These are phyloP conservation scores for Calephelis perditalis DNA, from an alignment of 2,888 invertebrate genomes.

Conservation along the genomic window DNA sequence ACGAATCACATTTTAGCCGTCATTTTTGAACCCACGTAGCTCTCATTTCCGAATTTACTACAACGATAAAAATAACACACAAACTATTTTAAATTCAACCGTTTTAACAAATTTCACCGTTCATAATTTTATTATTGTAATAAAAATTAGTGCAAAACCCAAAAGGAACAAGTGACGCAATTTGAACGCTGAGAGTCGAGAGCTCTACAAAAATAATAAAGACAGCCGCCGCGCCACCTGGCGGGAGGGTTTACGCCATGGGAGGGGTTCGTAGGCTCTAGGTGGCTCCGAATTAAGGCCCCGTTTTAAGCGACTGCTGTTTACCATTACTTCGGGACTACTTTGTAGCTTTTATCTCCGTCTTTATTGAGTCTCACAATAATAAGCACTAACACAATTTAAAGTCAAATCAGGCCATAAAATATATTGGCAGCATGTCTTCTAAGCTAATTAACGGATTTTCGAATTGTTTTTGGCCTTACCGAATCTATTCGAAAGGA, in stretches of 20 bases:
- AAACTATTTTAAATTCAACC: too few species aligned
- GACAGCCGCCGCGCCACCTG: conserved; percentile 39
- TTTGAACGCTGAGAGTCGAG: conserved; percentile 3
- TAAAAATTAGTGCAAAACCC: background rate
- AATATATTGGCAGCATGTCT: too few species aligned
- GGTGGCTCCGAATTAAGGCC: conserved; percentile 34
- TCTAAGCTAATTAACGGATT: too few species aligned
- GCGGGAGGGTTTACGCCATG: conserved; percentile 45
- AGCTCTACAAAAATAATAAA: conserved; percentile 64
- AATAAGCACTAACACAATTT: background rate
- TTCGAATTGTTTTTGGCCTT: too few species aligned
- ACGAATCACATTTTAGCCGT: too few species aligned
- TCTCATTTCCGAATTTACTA: too few species aligned
- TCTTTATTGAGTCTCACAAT: background rate
- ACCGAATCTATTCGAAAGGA: too few species aligned
- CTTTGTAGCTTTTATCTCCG: conserved; percentile 25
- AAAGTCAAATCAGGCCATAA: background rate
- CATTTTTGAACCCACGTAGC: too few species aligned
- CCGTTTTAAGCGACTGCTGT: conserved; percentile 50
- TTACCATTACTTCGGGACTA: conserved; percentile 51
- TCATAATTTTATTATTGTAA: too few species aligned
- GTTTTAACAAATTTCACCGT: too few species aligned
- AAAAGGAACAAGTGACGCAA: conserved; percentile 2
- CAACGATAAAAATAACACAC: too few species aligned
- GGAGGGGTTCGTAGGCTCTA: conserved; percentile 31